phyloP scores from a whole-genome alignment of 2,113 vertebrate species.

The Alectura lathami region DNA sequence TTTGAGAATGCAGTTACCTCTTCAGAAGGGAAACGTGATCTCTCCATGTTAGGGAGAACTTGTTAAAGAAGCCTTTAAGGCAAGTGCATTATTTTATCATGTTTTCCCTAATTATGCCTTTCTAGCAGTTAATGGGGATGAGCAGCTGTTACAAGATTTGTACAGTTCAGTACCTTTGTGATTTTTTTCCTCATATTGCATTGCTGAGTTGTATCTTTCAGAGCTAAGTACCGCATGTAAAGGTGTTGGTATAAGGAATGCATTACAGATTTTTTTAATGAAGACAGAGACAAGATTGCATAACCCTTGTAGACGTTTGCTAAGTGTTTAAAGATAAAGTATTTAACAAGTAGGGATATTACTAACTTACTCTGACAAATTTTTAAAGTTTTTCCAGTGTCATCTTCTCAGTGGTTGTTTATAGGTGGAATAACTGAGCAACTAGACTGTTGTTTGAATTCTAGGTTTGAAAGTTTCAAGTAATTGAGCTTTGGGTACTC shows the following conservation, averaged over 20 bases:
- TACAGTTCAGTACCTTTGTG: background rate
- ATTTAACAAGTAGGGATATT: background rate
- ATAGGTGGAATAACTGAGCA: background rate
- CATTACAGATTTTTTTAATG: background rate
- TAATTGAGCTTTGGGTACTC: background rate
- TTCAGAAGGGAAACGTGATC: background rate
- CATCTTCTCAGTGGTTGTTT: background rate
- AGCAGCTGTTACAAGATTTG: background rate
- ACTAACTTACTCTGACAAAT: background rate
- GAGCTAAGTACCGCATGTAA: background rate
- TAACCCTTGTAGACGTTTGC: background rate
- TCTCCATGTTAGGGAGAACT: background rate
- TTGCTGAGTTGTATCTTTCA: background rate
- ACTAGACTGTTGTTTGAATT: background rate
- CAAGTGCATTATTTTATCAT: background rate
- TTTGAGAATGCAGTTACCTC: background rate
- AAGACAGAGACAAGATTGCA: background rate
- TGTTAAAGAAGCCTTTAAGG: background rate
- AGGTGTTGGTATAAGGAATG: background rate
- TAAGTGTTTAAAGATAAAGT: background rate
- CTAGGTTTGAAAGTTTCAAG: background rate
- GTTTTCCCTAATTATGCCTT: background rate
- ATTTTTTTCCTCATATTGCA: background rate
- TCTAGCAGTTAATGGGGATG: background rate
- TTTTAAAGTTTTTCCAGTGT: accelerated